A percentile compares a stretch with the other conserved stretches of the same genome.
Evolutionary conservation across 2,113 vertebrate genomes (phyloP).

Genomic region (Prinia subflava): DNA sequence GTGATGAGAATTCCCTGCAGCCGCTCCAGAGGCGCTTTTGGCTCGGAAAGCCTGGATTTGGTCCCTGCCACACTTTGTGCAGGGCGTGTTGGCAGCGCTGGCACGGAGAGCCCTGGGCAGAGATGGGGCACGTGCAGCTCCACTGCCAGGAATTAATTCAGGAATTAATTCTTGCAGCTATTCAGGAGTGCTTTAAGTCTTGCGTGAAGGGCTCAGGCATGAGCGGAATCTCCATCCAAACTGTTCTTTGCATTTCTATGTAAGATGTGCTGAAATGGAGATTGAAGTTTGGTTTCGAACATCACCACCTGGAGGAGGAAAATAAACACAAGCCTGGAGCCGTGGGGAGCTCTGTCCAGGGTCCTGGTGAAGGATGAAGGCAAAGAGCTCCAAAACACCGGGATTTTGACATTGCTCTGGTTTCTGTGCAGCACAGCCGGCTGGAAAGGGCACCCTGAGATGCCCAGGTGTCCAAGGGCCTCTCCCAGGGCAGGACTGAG

Average conservation of each 20-base stretch:
- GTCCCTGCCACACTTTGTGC: no score
- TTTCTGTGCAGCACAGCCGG: background rate
- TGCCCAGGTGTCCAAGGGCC: background rate
- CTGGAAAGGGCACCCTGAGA: background rate
- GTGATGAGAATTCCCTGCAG: background rate
- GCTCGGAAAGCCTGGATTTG: background rate
- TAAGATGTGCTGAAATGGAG: background rate
- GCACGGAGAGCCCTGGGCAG: background rate
- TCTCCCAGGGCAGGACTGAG: background rate
- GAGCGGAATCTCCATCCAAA: background rate
- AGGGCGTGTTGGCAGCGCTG: background rate
- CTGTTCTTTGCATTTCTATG: background rate
- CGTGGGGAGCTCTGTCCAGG: accelerated
- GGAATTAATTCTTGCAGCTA: background rate
- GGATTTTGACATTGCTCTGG: background rate
- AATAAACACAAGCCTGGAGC: background rate
- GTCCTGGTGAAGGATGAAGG: background rate
- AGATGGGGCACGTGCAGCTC: background rate
- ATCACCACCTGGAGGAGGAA: no score
- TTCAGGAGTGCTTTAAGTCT: background rate
- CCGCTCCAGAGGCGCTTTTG: accelerated
- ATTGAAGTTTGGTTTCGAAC: background rate
- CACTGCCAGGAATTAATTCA: no score
- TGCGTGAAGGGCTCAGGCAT: background rate
- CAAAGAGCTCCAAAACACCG: background rate